Percentiles rank a stretch among this genome's conserved stretches.
These are phyloP conservation scores for Oryzias javanicus DNA, from an alignment of 2,113 vertebrate species.

Conservation along the genomic window DNA sequence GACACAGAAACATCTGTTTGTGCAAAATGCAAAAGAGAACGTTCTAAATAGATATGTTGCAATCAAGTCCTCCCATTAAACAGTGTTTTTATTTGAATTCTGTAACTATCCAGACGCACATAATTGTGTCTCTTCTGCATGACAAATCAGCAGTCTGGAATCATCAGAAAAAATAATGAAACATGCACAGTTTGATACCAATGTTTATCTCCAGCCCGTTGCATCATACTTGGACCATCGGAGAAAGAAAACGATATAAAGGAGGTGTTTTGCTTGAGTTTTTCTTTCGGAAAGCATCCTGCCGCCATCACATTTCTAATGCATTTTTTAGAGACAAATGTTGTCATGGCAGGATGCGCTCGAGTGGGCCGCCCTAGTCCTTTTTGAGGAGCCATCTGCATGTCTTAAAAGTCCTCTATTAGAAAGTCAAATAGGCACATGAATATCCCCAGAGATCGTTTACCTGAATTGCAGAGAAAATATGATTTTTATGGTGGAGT, in stretches of 20 bases:
- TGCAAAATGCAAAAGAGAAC: constrained; percentile 12
- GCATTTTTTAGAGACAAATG: constrained; percentile 62
- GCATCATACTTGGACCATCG: constrained; percentile 10
- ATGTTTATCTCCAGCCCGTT: constrained; percentile 3
- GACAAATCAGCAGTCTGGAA: constrained; percentile 6
- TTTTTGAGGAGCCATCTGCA: constrained; percentile 62
- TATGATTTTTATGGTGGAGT: constrained; percentile 70
- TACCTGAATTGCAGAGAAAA: constrained; percentile 70
- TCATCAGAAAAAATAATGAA: constrained; percentile 11
- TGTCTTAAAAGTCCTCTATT: constrained; percentile 67
- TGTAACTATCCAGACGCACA: neutral
- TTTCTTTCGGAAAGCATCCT: constrained; percentile 31
- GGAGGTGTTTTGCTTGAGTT: constrained; percentile 17
- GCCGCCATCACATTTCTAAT: constrained; percentile 59
- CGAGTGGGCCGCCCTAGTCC: constrained; percentile 54
- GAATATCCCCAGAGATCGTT: constrained; percentile 63
- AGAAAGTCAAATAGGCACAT: constrained; percentile 70
- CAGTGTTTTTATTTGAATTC: constrained; percentile 14
- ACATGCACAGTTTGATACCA: constrained; percentile 10
- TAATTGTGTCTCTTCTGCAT: constrained; percentile 8
- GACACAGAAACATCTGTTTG: constrained; percentile 9
- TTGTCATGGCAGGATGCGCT: constrained; percentile 71
- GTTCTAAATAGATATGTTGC: constrained; percentile 9
- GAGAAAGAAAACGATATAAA: constrained; percentile 18
- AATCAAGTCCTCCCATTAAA: constrained; percentile 6